phyloP scores from a whole-genome alignment of 2,888 invertebrate genomes.

The Petrolisthes cinctipes region DNA sequence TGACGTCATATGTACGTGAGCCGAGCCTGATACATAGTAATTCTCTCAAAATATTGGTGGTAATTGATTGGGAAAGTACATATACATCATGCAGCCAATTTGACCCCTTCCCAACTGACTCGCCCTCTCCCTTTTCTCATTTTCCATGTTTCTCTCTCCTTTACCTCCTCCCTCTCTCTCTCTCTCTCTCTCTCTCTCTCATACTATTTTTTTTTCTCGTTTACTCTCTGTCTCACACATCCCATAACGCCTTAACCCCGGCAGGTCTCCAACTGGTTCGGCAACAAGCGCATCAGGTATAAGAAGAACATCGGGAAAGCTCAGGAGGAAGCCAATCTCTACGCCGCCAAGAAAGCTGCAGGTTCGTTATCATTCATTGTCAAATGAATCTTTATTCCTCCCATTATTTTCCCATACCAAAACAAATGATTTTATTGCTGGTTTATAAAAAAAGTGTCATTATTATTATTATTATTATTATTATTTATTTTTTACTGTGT shows the following conservation, averaged over 20 bases:
- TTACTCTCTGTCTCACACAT: background rate
- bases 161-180: conserved; percentile 1
- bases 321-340: conserved; percentile 76
- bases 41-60: no score
- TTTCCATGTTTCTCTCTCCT: conserved; percentile 16
- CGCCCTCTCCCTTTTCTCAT: conserved; percentile 4
- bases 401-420: no score
- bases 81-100: background rate
- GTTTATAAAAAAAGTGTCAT: background rate
- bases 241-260: background rate
- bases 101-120: conserved; percentile 4
- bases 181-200: background rate
- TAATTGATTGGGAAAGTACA: no score
- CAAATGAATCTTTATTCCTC: no score
- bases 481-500: no score
- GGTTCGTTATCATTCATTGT: conserved; percentile 41
- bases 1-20: no score
- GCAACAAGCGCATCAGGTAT: conserved; percentile 76
- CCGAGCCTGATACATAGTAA: no score
- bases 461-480: no score
- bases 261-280: conserved; percentile 76
- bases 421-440: background rate
- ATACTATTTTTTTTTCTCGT: background rate
- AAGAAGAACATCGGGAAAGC: conserved; percentile 77
- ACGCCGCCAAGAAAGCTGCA: conserved; percentile 74